phyloP scores from a whole-genome alignment of 1,140 invertebrate genomes.

The Euwallacea similis region DNA sequence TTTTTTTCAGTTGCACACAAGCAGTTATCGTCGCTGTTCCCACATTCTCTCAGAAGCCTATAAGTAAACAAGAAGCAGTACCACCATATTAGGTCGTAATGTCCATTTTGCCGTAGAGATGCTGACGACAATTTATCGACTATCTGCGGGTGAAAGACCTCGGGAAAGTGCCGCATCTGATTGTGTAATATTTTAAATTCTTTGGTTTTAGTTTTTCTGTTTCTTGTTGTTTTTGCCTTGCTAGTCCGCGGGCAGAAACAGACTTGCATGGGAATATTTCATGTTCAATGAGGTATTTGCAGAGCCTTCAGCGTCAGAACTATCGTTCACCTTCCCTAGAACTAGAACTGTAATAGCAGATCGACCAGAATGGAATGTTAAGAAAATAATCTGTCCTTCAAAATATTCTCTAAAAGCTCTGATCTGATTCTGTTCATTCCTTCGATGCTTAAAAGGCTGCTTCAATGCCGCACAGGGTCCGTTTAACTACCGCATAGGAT shows the following conservation, averaged over 20 bases:
- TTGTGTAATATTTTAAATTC: conserved; percentile 3
- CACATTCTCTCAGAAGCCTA: neutral
- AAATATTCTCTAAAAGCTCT: too few species aligned
- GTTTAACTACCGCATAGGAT: too few species aligned
- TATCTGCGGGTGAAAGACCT: conserved; percentile 6
- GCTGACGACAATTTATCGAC: conserved; percentile 7
- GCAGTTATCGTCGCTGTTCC: neutral
- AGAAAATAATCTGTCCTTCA: too few species aligned
- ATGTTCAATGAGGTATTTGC: neutral
- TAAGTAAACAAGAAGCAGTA: conserved; percentile 9
- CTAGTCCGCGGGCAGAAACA: neutral
- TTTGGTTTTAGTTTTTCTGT: neutral
- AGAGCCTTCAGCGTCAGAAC: too few species aligned
- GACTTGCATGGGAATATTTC: neutral
- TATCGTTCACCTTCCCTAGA: too few species aligned
- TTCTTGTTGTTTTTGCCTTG: neutral
- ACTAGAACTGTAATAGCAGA: too few species aligned
- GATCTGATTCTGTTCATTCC: too few species aligned
- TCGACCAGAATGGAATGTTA: too few species aligned
- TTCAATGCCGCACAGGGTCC: too few species aligned
- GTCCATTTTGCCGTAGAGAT: conserved; percentile 7
- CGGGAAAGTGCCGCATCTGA: neutral
- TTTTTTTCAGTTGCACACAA: neutral
- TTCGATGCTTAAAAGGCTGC: neutral
- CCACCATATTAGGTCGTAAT: conserved; percentile 7